Percentiles rank a stretch among this genome's conserved stretches.
Conservation (phyloP, 2,113 vertebrate genomes). For the Gambusia affinis region DNA sequence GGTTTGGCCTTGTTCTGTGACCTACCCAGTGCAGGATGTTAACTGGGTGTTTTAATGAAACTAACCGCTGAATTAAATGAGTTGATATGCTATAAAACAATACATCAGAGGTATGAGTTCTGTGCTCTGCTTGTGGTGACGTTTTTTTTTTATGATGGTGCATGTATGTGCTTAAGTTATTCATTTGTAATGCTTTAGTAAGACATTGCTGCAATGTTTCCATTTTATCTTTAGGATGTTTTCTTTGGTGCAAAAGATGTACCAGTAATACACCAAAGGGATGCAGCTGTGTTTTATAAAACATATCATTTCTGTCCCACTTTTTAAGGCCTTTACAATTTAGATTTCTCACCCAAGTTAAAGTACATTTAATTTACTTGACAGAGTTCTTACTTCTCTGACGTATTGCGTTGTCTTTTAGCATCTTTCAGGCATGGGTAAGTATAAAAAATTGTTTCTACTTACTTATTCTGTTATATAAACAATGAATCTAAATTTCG, state of each 20-base stretch:
- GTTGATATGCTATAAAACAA: slow-evolving; percentile 63
- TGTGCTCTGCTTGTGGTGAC: slow-evolving; percentile 34
- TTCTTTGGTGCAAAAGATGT: not conserved
- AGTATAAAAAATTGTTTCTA: not conserved
- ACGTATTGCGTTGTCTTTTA: no score
- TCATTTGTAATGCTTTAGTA: not conserved
- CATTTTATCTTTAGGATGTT: not conserved
- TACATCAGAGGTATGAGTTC: slow-evolving; percentile 52
- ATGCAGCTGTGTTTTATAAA: not conserved
- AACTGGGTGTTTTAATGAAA: slow-evolving; percentile 64
- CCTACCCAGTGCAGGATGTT: slow-evolving; percentile 67
- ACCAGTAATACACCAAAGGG: no score
- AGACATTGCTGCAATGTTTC: not conserved
- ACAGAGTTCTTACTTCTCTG: not conserved
- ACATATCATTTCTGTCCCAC: not conserved
- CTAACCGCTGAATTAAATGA: slow-evolving; percentile 74
- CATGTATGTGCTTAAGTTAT: not conserved
- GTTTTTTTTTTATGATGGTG: slow-evolving; percentile 2
- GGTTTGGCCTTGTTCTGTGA: slow-evolving; percentile 66
- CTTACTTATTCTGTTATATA: no score
- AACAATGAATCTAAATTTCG: no score
- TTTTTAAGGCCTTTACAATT: not conserved
- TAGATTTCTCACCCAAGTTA: not conserved
- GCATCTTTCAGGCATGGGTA: not conserved
- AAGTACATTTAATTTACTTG: not conserved